Percentiles rank a stretch among this genome's conserved stretches.
phyloP scores from a whole-genome alignment of 2,113 vertebrate species.

The Pteronura brasiliensis region DNA sequence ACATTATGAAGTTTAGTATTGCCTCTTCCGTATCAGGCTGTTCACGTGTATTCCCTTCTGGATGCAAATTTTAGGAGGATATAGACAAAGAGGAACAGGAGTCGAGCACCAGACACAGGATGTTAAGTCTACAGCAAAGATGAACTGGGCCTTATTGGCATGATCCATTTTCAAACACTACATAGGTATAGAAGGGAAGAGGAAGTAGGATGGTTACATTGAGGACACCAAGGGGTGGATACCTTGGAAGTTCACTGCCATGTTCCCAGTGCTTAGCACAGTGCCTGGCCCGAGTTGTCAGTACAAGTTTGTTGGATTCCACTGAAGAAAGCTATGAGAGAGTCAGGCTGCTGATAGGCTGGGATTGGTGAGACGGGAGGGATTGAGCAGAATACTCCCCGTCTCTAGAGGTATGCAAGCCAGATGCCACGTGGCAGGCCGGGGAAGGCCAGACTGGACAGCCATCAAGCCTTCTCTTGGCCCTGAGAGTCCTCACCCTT shows the following conservation, averaged over 20 bases:
- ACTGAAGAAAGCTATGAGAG: not conserved
- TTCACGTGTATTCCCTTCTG: not conserved
- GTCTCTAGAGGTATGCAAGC: not conserved
- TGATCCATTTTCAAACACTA: not conserved
- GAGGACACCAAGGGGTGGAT: not conserved
- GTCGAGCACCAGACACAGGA: not conserved
- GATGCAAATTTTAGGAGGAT: not conserved
- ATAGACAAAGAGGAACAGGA: not conserved
- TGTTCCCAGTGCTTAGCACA: not conserved
- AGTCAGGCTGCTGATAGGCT: not conserved
- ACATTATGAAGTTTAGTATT: not conserved
- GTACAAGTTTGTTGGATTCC: not conserved
- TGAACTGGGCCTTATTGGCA: not conserved
- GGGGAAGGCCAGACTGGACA: not conserved
- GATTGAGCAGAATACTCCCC: not conserved
- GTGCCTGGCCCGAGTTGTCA: not conserved
- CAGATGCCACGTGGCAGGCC: not conserved
- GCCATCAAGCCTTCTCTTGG: not conserved
- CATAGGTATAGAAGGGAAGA: not conserved
- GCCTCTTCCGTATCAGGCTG: not conserved
- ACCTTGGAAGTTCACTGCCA: not conserved
- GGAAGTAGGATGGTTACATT: not conserved
- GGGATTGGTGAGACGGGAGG: not conserved
- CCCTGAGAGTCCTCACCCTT: not conserved
- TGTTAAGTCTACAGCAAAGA: not conserved